Evolutionary conservation across 92 coral and sea anemone genomes (phyloP).

Genomic region (Porites lobata): DNA sequence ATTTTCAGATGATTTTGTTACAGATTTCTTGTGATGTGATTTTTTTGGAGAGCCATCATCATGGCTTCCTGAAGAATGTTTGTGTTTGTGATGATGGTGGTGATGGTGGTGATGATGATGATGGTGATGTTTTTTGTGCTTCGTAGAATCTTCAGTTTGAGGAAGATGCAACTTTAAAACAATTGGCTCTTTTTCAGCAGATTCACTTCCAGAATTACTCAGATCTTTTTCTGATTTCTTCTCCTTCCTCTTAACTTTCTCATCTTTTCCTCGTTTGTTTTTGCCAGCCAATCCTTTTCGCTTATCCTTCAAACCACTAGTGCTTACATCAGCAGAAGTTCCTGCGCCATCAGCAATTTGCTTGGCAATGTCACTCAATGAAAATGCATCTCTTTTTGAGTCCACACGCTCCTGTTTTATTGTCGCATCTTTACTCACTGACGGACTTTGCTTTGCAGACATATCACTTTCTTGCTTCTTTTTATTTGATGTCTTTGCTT

Average conservation of each 20-base stretch:
- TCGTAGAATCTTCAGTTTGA: constrained; percentile 64
- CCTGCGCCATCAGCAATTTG: not conserved
- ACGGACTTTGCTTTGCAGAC: not conserved
- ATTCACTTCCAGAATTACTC: constrained; percentile 67
- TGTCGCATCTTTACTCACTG: not conserved
- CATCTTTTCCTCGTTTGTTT: constrained; percentile 6
- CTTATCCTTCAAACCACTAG: constrained; percentile 6
- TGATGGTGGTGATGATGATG: constrained; percentile 36
- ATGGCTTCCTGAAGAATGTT: constrained; percentile 55
- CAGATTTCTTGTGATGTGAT: constrained; percentile 36
- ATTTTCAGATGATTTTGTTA: constrained; percentile 21
- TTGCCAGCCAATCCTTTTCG: constrained; percentile 23
- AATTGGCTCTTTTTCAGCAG: constrained; percentile 84
- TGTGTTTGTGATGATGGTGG: constrained; percentile 47
- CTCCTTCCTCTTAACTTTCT: constrained; percentile 36
- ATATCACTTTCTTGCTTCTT: constrained; percentile 5
- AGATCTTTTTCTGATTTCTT: constrained; percentile 78
- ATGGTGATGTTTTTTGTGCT: constrained; percentile 53
- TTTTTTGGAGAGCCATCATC: constrained; percentile 42
- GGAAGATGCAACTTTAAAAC: constrained; percentile 91
- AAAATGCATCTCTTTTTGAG: constrained; percentile 2
- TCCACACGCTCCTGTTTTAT: not conserved
- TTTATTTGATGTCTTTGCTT: constrained; percentile 14
- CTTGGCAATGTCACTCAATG: constrained; percentile 12
- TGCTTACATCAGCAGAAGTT: not conserved